phyloP scores from a whole-genome alignment of 2,113 vertebrate species.

The Tapirus terrestris region DNA sequence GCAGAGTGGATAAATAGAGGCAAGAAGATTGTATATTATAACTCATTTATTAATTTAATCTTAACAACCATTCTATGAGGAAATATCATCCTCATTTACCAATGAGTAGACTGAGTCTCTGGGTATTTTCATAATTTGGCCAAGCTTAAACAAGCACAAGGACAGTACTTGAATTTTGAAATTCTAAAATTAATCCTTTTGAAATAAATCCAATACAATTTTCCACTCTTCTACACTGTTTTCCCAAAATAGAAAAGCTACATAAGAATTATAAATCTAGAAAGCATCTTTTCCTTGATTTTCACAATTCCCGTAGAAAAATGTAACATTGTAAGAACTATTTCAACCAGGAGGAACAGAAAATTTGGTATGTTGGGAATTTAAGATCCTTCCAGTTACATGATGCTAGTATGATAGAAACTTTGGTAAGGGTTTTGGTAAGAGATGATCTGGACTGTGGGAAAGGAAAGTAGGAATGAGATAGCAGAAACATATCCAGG shows the following conservation, averaged over 20 bases:
- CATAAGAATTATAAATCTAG: background rate
- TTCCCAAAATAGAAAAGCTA: background rate
- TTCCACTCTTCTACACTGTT: background rate
- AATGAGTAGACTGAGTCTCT: background rate
- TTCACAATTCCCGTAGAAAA: background rate
- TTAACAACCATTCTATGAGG: background rate
- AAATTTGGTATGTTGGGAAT: background rate
- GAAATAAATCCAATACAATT: background rate
- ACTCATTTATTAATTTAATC: background rate
- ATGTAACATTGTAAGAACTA: background rate
- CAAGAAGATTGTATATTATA: background rate
- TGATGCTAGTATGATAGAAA: background rate
- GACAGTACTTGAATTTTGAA: slow-evolving; percentile 3
- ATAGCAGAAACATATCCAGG: background rate
- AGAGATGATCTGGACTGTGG: background rate
- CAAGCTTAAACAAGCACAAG: background rate
- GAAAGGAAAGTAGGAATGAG: background rate
- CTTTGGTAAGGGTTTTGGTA: background rate
- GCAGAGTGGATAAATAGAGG: background rate
- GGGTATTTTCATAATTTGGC: background rate
- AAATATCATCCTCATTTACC: background rate
- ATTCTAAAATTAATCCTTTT: background rate
- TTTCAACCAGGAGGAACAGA: background rate
- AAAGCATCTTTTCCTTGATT: background rate
- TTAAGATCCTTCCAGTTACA: background rate